phyloP scores from a whole-genome alignment of 2,797 vertebrate species.

The Dendrocincla fuliginosa region DNA sequence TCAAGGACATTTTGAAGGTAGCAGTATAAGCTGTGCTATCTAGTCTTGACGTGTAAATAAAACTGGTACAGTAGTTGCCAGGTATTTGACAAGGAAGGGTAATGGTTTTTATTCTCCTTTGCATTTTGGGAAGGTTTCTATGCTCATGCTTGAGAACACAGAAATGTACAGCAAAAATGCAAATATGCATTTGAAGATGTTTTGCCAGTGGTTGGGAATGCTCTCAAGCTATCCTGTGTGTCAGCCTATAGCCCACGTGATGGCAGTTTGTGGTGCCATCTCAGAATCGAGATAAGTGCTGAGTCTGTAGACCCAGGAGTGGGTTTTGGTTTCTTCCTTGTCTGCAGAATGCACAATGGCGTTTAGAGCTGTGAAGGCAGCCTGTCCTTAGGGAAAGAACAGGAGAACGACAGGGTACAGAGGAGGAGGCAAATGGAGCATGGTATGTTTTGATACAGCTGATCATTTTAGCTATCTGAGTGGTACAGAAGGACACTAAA shows the following conservation, averaged over 20 bases:
- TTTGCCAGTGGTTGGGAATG: neutral
- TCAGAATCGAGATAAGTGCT: fast-evolving
- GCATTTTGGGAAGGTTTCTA: neutral
- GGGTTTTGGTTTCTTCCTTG: neutral
- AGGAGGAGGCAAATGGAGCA: neutral
- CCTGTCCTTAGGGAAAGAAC: neutral
- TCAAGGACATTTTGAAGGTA: neutral
- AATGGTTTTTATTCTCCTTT: neutral
- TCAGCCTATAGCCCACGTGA: neutral
- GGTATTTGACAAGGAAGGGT: neutral
- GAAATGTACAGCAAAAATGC: neutral
- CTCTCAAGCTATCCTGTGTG: neutral
- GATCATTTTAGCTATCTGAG: neutral
- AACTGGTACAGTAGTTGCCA: neutral
- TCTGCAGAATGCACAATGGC: fast-evolving
- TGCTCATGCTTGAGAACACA: neutral
- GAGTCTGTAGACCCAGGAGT: neutral
- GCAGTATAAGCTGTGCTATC: neutral
- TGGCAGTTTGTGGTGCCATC: fast-evolving
- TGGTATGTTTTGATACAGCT: neutral
- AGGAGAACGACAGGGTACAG: neutral
- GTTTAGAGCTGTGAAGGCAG: neutral
- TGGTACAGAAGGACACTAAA: neutral
- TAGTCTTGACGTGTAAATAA: neutral
- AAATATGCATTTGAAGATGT: neutral